Evolutionary conservation across 2,888 invertebrate species (phyloP).

Genomic region (Acronicta psi): DNA sequence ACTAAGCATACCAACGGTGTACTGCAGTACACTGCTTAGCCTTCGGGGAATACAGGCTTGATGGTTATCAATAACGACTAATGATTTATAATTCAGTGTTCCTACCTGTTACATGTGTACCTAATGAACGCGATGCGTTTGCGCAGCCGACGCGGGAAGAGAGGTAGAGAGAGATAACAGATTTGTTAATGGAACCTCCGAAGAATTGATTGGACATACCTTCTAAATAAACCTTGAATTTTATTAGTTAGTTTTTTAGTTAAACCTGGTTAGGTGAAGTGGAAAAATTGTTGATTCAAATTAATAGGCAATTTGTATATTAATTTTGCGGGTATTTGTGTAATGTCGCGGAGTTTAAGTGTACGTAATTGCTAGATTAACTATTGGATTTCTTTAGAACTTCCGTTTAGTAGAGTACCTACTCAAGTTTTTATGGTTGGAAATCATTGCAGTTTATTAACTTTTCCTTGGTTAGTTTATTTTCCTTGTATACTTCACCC

Average conservation of each 20-base stretch:
- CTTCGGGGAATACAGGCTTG: too few species aligned
- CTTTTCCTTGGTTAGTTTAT: slow-evolving; percentile 3
- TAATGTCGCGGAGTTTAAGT: slow-evolving; percentile 24
- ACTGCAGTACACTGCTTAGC: too few species aligned
- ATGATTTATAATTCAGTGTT: slow-evolving; percentile 42
- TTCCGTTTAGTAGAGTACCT: slow-evolving; percentile 14
- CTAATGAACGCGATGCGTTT: slow-evolving; percentile 64
- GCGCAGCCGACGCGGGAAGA: slow-evolving; percentile 42
- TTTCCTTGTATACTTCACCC: not conserved
- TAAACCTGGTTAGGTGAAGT: not conserved
- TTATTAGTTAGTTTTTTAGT: not conserved
- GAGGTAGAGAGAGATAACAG: slow-evolving; percentile 59
- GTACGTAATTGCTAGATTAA: slow-evolving; percentile 27
- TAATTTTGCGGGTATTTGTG: slow-evolving; percentile 17
- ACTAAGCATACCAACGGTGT: too few species aligned
- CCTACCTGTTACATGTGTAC: slow-evolving; percentile 33
- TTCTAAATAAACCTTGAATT: slow-evolving; percentile 1
- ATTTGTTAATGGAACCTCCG: slow-evolving; percentile 59
- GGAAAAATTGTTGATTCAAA: not conserved
- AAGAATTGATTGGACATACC: slow-evolving; percentile 54
- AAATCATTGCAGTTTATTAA: slow-evolving; percentile 17
- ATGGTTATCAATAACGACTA: slow-evolving; percentile 43
- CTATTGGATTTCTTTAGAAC: slow-evolving; percentile 8
- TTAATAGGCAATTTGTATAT: slow-evolving; percentile 6
- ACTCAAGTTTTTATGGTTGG: slow-evolving; percentile 4